These are phyloP conservation scores for Drosophila longiperda DNA, from an alignment of 2,888 invertebrate species.

Conservation along the genomic window DNA sequence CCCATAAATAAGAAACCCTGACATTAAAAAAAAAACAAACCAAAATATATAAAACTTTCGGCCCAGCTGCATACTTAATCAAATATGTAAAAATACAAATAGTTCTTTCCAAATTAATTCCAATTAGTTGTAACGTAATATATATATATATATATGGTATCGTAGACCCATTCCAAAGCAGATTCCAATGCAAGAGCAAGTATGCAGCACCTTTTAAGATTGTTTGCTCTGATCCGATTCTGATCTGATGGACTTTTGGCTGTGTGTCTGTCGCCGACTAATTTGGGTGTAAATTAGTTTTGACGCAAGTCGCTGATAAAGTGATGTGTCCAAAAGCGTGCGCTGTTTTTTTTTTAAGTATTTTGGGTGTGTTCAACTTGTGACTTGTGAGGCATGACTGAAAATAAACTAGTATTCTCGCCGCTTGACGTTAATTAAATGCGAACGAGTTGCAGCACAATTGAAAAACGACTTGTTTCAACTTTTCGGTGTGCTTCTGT, in stretches of 20 bases:
- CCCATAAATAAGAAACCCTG: slow-evolving; percentile 33
- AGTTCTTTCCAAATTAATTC: slow-evolving; percentile 59
- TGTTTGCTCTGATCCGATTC: slow-evolving; percentile 40
- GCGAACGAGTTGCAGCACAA: slow-evolving; percentile 62
- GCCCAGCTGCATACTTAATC: slow-evolving; percentile 46
- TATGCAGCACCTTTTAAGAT: slow-evolving; percentile 32
- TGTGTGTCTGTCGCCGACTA: slow-evolving; percentile 38
- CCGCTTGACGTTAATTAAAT: slow-evolving; percentile 72
- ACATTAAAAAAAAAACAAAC: slow-evolving; percentile 1
- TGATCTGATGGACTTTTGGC: slow-evolving; percentile 21
- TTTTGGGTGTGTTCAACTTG: not conserved
- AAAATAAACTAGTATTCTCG: slow-evolving; percentile 26
- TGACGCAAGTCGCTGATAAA: slow-evolving; percentile 69
- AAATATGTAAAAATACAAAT: slow-evolving; percentile 51
- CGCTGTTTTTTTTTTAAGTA: not conserved
- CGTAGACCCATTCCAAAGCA: slow-evolving; percentile 5
- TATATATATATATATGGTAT: slow-evolving; percentile 13
- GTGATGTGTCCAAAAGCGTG: slow-evolving; percentile 27
- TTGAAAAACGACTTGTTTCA: slow-evolving; percentile 34
- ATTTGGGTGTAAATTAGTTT: slow-evolving; percentile 67
- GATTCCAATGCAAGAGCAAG: slow-evolving; percentile 11
- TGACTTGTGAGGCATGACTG: slow-evolving; percentile 7
- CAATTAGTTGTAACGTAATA: slow-evolving; percentile 61
- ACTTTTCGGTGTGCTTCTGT: slow-evolving; percentile 29
- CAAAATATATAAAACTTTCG: slow-evolving; percentile 15